Evolutionary conservation across 2,888 invertebrate genomes (phyloP), one percentile per base, ranked within the genome.

Genomic region (Nemotelus pantherinus): DNA sequence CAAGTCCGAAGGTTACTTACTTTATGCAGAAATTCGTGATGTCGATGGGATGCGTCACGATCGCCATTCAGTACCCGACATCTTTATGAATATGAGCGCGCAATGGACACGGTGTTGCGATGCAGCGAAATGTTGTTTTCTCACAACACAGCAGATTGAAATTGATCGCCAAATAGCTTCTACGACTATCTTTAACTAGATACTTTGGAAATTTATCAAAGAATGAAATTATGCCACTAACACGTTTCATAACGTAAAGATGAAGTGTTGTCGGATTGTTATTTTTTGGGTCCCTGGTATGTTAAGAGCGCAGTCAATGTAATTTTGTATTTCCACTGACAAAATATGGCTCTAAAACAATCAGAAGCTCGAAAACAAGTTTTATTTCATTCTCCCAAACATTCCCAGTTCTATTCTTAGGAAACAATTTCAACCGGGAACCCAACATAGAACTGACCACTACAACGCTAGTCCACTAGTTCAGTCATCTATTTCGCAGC

Each of bases 31-130:
- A 76, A 76, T 64, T 3, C 65, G 55, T 76, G 63, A 60, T 63
- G 76, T 55, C 67, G 67, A 77, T 68, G 67, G 67, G 57, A 68
- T 77, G 67, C 76, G 67, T 77, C 76, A 77, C 76, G 76, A 77
- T 67, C 55, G 57, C 67, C 76, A 76, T 65, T 64, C 72, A 70
- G 63, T 63, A 53, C 57, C 65, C 65, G 76, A 67, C 76, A 77
- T 77, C 55, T 77, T 77, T 77, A 77, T 67, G 76, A 48, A 57
- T 77, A 53, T 76, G 65, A 25, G 25, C 63, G 67, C 67, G 41
- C 41, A 57, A 55, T 68, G 68, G 68, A 41, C 58, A 25, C 25
- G 25, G 25, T 25, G 25, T 25, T 25, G 25, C 25, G 25, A 25
- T 58, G 58, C 48, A 43, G 67, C 57, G 68, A 77, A 77, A 67